Base-by-base conservation (phyloP, 2,888 invertebrate species). In the Gymnoscelis rufifasciata region DNA sequence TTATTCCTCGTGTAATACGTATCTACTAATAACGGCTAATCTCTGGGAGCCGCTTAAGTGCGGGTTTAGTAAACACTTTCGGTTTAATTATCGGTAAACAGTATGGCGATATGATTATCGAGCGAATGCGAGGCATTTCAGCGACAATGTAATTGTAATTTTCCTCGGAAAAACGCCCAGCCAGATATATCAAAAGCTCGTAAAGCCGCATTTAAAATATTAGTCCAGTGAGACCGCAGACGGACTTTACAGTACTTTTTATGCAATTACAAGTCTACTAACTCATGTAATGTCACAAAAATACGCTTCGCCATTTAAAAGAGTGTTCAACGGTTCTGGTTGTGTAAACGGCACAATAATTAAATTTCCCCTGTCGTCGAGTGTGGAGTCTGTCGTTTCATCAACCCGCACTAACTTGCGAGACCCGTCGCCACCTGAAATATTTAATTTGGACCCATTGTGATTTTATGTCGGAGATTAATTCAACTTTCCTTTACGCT, bases 331-430 rank as follows among this genome's bases (percentile, higher is more conserved):
- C 74, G 74, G 74, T 74, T 70, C 66, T 70, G 64, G 68, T 68
- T n/a, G 66, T 66, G 66, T 66, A 19, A 72, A 72, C 72, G 64
- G 69, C 79, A 80, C 77, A 80, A 83, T 86, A 83, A 84, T 86
- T 83, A 84, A 83, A 86, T 83, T 81, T 77, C 76, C 67, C 73
- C 67, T 70, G 67, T 68, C 77, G 68, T 69, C 67, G 75, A 77
- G 77, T 70, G 76, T 71, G 67, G 74, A 77, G 75, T 73, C 74
- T 76, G 79, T 75, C 78, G 76, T 81, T 79, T 78, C 81, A 80
- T 78, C 81, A 79, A 79, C 75, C 78, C 62, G 69, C 74, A 68
- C 79, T 75, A 75, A 77, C 78, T 80, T 73, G 74, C 66, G 67
- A 67, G 59, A 66, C 66, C 50, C 66, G 64, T 68, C 74, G 64